Evolutionary conservation across 1,140 invertebrate genomes (phyloP).

Genomic region (Plectrocnemia conspersa): DNA sequence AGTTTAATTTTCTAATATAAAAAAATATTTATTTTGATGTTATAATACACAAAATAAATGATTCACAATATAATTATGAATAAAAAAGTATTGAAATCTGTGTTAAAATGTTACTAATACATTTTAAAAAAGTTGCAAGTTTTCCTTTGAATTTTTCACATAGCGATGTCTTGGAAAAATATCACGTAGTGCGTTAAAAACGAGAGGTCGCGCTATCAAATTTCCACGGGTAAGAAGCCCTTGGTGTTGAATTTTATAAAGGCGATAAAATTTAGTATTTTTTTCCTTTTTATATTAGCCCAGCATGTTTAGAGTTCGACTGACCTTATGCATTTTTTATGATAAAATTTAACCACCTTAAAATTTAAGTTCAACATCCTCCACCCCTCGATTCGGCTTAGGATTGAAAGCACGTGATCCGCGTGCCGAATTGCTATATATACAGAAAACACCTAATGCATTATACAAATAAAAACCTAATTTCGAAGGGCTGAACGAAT

Average conservation of each 20-base stretch:
- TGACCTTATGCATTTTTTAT: conserved; percentile 14
- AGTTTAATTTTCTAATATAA: too few relatives aligned
- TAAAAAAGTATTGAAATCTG: too few relatives aligned
- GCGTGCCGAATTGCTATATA: conserved; percentile 17
- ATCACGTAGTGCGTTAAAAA: conserved; percentile 9
- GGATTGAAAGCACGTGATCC: conserved; percentile 25
- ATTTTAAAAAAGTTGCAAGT: too few relatives aligned
- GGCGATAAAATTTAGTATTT: conserved; percentile 19
- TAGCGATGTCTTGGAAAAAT: neutral
- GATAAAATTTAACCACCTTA: conserved; percentile 27
- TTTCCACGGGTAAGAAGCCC: neutral
- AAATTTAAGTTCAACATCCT: conserved; percentile 27
- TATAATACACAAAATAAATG: too few relatives aligned
- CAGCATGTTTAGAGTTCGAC: conserved; percentile 21
- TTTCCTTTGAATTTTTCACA: neutral
- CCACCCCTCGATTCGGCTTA: neutral
- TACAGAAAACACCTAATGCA: conserved; percentile 15
- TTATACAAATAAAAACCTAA: conserved; percentile 20
- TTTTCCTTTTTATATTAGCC: conserved; percentile 15
- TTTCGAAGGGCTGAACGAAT: too few relatives aligned
- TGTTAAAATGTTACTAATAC: too few relatives aligned
- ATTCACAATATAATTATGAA: too few relatives aligned
- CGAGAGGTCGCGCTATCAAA: neutral
- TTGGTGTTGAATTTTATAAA: conserved; percentile 17
- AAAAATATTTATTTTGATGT: too few relatives aligned